A percentile compares a stretch with the other conserved stretches of the same genome.
These are phyloP conservation scores for Ploceus nigricollis DNA, from an alignment of 2,113 vertebrate genomes.

Conservation along the genomic window DNA sequence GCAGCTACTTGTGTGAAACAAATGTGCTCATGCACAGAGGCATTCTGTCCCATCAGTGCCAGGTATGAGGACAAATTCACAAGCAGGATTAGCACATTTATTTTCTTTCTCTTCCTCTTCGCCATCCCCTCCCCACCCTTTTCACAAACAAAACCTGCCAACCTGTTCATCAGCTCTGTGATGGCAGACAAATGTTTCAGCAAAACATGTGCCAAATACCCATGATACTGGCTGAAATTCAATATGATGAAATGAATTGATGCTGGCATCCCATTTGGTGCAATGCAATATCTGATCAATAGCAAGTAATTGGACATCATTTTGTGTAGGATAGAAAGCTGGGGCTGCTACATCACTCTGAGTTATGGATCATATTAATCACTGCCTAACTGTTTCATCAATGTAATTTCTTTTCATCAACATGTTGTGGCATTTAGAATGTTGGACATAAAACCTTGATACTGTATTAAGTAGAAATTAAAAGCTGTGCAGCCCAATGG, in stretches of 20 bases:
- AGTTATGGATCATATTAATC: slow-evolving; percentile 76
- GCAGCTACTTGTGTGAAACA: background rate
- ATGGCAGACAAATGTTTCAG: slow-evolving; percentile 75
- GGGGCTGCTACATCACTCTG: slow-evolving; percentile 49
- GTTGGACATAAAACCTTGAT: slow-evolving; percentile 12
- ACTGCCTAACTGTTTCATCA: slow-evolving; percentile 71
- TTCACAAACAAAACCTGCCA: slow-evolving; percentile 69
- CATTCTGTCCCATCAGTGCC: background rate
- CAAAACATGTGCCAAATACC: slow-evolving; percentile 71
- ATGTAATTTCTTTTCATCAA: slow-evolving; percentile 71
- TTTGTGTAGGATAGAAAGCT: slow-evolving; percentile 59
- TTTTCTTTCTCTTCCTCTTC: background rate
- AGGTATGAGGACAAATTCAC: slow-evolving; percentile 50
- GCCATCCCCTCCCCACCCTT: background rate
- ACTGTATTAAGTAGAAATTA: slow-evolving; percentile 68
- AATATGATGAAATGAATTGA: slow-evolving; percentile 73
- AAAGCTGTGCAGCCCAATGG: slow-evolving; percentile 35
- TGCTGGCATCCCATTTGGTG: slow-evolving; percentile 49
- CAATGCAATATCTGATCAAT: slow-evolving; percentile 73
- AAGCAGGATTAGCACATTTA: slow-evolving; percentile 42
- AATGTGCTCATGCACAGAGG: background rate
- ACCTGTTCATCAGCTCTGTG: slow-evolving; percentile 73
- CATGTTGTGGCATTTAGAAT: slow-evolving; percentile 38
- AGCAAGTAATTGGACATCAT: slow-evolving; percentile 72
- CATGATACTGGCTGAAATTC: slow-evolving; percentile 74